phyloP scores from a whole-genome alignment of 2,797 vertebrate genomes.

The Lagorchestes hirsutus region DNA sequence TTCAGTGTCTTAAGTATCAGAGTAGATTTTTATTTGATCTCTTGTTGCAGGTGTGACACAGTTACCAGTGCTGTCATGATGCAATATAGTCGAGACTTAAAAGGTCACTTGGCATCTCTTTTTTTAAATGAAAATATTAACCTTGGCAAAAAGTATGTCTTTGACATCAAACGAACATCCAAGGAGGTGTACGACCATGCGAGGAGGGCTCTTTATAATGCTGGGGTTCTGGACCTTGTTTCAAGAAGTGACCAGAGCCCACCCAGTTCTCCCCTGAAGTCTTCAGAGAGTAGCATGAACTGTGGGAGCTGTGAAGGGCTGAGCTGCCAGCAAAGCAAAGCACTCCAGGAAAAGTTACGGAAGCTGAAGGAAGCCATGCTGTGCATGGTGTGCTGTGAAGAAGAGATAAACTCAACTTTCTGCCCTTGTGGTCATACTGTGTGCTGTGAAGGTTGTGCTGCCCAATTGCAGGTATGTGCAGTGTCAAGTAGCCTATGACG shows the following conservation, averaged over 20 bases:
- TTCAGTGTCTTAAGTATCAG: neutral
- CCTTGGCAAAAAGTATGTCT: slow-evolving; percentile 98
- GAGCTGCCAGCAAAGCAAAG: slow-evolving; percentile 93
- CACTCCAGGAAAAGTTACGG: slow-evolving; percentile 93
- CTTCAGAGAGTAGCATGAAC: slow-evolving; percentile 87
- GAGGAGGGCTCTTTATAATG: slow-evolving; percentile 95
- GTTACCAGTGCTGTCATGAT: slow-evolving; percentile 99
- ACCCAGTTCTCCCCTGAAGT: slow-evolving; percentile 85
- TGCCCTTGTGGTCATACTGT: slow-evolving; percentile 99
- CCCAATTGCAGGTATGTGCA: slow-evolving; percentile 93
- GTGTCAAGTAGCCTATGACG: accelerated
- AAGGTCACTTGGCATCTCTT: slow-evolving; percentile 96
- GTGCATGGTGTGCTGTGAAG: slow-evolving; percentile 97
- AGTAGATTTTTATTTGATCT: neutral
- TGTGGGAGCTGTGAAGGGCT: slow-evolving; percentile 90
- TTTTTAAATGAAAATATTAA: slow-evolving; percentile 99
- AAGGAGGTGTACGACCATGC: slow-evolving; percentile 99
- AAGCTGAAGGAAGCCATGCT: slow-evolving; percentile 96
- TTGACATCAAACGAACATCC: slow-evolving; percentile 97
- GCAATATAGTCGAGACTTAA: slow-evolving; percentile 99
- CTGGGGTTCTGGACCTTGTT: slow-evolving; percentile 93
- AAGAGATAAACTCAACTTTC: slow-evolving; percentile 97
- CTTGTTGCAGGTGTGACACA: slow-evolving; percentile 92
- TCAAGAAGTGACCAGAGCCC: slow-evolving; percentile 87
- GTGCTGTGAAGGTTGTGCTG: slow-evolving; percentile 95